Evolutionary conservation across 2,888 invertebrate genomes (phyloP).

Genomic region (Folsomia manolachei): DNA sequence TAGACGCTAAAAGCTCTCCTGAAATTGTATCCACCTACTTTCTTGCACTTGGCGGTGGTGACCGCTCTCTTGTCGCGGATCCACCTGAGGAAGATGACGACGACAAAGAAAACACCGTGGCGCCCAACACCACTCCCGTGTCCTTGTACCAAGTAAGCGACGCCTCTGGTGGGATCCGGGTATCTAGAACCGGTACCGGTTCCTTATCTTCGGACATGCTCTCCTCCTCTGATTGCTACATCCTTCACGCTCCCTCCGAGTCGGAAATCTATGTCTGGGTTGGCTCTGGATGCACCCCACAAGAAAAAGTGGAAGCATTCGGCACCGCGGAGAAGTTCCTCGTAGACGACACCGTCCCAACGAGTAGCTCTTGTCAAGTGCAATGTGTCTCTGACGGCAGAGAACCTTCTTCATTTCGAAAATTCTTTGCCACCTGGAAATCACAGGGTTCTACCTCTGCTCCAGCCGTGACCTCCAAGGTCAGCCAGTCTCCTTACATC

Average conservation of each 20-base stretch:
- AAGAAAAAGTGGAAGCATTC: neutral
- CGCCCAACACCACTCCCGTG: slow-evolving; percentile 58
- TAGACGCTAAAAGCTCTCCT: slow-evolving; percentile 61
- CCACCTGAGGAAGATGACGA: slow-evolving; percentile 74
- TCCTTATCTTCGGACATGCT: slow-evolving; percentile 70
- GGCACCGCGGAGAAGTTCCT: neutral
- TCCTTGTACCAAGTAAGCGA: slow-evolving; percentile 73
- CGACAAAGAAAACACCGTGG: slow-evolving; percentile 63
- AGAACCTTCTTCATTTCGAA: neutral
- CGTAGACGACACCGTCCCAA: neutral
- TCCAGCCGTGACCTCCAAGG: no score
- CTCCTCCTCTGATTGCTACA: slow-evolving; percentile 56
- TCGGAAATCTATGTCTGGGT: neutral
- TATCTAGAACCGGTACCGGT: slow-evolving; percentile 66
- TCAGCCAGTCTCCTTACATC: no score
- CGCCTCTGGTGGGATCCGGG: slow-evolving; percentile 63
- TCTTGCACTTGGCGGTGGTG: slow-evolving; percentile 73
- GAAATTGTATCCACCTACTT: slow-evolving; percentile 71
- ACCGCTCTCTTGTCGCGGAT: slow-evolving; percentile 65
- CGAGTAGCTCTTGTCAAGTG: neutral
- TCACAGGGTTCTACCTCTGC: no score
- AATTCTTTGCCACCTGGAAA: neutral
- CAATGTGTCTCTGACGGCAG: neutral
- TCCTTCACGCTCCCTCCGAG: neutral
- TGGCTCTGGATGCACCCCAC: neutral